phyloP scores from a whole-genome alignment of 2,797 vertebrate genomes.

The Pantherophis vulpinus region DNA sequence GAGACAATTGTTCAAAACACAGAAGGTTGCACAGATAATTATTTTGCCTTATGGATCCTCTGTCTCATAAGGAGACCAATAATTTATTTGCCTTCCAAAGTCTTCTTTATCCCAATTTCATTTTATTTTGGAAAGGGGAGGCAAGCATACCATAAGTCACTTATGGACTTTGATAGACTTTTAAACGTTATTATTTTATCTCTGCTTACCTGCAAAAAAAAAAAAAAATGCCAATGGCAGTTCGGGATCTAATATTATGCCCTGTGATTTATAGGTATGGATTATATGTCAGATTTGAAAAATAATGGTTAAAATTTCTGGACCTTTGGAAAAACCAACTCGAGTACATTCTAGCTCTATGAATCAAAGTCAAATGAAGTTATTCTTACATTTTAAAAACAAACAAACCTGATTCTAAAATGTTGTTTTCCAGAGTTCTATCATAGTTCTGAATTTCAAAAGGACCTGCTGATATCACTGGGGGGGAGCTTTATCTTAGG shows the following conservation, averaged over 20 bases:
- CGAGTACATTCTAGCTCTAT: constrained; percentile 20
- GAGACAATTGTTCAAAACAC: background rate
- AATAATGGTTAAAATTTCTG: constrained; percentile 60
- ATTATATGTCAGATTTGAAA: constrained; percentile 65
- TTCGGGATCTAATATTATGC: constrained; percentile 38
- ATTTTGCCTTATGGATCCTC: background rate
- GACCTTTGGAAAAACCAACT: constrained; percentile 49
- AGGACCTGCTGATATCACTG: background rate
- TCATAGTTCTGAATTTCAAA: background rate
- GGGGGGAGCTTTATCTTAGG: background rate
- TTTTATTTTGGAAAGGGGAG: background rate
- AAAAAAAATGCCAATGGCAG: constrained; percentile 33
- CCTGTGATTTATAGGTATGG: constrained; percentile 66
- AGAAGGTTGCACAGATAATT: constrained; percentile 25
- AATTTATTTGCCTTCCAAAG: background rate
- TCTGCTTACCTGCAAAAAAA: constrained; percentile 58
- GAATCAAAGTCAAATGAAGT: constrained; percentile 25
- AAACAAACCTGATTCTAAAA: background rate
- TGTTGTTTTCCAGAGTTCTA: background rate
- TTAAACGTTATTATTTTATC: constrained; percentile 57
- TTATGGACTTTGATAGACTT: constrained; percentile 37
- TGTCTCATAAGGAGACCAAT: background rate
- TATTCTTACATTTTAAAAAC: constrained; percentile 20
- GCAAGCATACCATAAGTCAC: background rate
- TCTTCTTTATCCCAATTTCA: background rate